Base-by-base conservation (phyloP, 2,888 invertebrate genomes). In the Thysanoteuthis rhombus region DNA sequence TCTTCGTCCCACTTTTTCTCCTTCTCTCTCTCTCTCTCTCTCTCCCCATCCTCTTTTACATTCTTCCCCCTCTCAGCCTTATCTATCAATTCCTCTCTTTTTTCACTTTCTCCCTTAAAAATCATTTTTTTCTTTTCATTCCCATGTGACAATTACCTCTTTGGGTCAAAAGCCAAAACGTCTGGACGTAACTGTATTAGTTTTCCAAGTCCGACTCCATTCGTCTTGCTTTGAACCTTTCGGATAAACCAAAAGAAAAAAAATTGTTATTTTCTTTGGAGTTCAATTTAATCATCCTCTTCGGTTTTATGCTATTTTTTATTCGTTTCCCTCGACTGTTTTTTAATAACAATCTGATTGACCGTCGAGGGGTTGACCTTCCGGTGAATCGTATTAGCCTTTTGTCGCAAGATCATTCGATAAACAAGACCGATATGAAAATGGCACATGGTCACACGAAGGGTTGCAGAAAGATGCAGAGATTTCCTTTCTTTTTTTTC, bases 221-320 rank as follows among this genome's bases (percentile, higher is more conserved):
- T 22, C 25, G 4, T 36, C n/a, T n/a, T 4, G 25, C n/a, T 75
- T 75, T 75, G 75, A 36, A 75, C n/a, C n/a, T 10, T 12, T n/a
- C 2, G 16, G n/a, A 52, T 52, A 52, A 52, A 25, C 25, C 52
- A 52, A 52, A 22, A 25, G n/a, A 36, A 75, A 75, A 36, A n/a
- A 36, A 75, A 75, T 1, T 12, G 75, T 75, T 75, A 75, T 75
- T 75, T n/a, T 75, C 75, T n/a, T 75, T 16, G 12, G 16, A 75
- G 75, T 75, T 75, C 75, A 75, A 75, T 75, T 75, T 75, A 75
- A 75, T 75, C 75, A n/a, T 16, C 32, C 0, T 58, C n/a, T 52
- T 75, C n/a, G n/a, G 75, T 75, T 75, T 75, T 75, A 75, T 75
- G 75, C 75, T n/a, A 75, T n/a, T n/a, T n/a, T 75, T 75, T 75